Evolutionary conservation across 23 tunicate species (phyloP).

Genomic region (Oikopleura dioica): DNA sequence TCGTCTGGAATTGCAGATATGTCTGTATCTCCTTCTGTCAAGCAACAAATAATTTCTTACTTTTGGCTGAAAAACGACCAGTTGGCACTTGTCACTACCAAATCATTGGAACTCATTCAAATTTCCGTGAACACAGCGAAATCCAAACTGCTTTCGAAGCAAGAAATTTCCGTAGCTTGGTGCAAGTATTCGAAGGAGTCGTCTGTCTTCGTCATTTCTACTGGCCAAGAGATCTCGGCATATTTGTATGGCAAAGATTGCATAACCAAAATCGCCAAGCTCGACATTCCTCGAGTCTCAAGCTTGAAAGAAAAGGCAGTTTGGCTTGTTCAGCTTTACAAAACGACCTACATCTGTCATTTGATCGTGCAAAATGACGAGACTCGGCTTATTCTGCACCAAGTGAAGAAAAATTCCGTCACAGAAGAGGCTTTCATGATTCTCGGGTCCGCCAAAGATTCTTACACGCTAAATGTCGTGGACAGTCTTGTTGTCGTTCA

Average conservation of each 20-base stretch:
- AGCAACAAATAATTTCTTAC: neutral
- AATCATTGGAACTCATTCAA: conserved; percentile 2
- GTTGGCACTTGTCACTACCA: neutral
- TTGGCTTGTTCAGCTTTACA: neutral
- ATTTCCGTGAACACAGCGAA: neutral
- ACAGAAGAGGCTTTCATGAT: neutral
- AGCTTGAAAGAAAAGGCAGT: conserved; percentile 4
- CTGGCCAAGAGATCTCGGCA: too few relatives aligned
- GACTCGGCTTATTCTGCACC: neutral
- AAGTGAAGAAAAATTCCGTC: neutral
- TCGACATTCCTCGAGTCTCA: too few relatives aligned
- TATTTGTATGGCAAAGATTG: too few relatives aligned
- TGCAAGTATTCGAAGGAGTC: neutral
- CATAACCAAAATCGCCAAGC: too few relatives aligned
- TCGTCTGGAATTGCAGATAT: neutral
- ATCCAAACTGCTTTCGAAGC: neutral
- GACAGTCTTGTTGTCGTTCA: neutral
- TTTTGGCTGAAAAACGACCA: conserved; percentile 3
- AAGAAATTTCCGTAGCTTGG: neutral
- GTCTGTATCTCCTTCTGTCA: neutral
- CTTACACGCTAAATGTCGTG: neutral
- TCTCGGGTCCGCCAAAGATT: neutral
- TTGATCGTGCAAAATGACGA: neutral
- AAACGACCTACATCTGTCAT: neutral
- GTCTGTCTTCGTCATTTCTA: neutral